Percentiles rank a stretch among this genome's conserved stretches.
Evolutionary conservation across 2,888 invertebrate genomes (phyloP).

Genomic region (Agrotis clavis): DNA sequence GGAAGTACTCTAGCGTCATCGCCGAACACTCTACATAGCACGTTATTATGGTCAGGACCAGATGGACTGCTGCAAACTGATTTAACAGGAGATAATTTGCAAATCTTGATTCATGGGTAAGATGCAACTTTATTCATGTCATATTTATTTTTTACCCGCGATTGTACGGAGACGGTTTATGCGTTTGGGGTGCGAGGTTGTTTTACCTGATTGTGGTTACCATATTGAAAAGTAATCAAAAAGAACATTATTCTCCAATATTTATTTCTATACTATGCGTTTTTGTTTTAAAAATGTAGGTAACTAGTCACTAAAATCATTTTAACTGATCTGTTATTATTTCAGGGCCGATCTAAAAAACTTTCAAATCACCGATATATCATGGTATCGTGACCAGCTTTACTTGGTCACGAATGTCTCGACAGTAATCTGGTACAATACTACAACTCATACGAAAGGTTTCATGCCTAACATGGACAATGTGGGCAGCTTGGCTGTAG

Average conservation of each 20-base stretch:
- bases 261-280: background rate
- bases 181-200: no score
- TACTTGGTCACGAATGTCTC: conserved; percentile 95
- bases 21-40: conserved; percentile 91
- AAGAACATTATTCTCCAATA: background rate
- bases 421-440: conserved; percentile 93
- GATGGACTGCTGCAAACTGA: conserved; percentile 96
- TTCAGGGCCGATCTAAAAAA: conserved; percentile 89
- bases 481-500: conserved; percentile 95
- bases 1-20: conserved; percentile 93
- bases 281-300: background rate
- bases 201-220: no score
- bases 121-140: conserved; percentile 1
- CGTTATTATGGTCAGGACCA: conserved; percentile 94
- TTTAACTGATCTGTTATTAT: conserved; percentile 15
- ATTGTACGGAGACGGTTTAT: no score
- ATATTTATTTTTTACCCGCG: background rate
- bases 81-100: conserved; percentile 94
- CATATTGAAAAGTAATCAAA: no score
- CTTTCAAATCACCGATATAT: conserved; percentile 93
- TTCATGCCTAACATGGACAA: conserved; percentile 93
- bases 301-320: background rate
- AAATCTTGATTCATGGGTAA: conserved; percentile 92
- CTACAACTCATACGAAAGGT: conserved; percentile 91
- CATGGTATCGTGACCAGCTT: conserved; percentile 94